These are phyloP conservation scores for Sclerodermus sp. DNA, from an alignment of 2,888 invertebrate genomes.

Conservation along the genomic window DNA sequence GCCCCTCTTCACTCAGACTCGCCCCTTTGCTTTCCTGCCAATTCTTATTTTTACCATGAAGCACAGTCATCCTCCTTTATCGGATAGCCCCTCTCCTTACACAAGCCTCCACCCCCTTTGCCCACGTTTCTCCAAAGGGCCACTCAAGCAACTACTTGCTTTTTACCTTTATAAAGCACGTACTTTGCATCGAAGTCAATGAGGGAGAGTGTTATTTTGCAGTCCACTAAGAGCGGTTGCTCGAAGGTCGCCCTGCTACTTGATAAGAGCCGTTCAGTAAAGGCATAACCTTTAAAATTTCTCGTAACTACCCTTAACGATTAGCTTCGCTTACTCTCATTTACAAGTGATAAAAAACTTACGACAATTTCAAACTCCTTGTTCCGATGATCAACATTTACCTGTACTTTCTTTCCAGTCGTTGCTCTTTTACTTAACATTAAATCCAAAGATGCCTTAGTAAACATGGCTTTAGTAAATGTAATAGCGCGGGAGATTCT, in stretches of 20 bases:
- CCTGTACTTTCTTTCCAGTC: not conserved
- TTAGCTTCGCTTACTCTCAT: conserved; percentile 18
- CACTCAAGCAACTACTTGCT: no score
- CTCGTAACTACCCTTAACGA: conserved; percentile 19
- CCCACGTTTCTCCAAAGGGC: not conserved
- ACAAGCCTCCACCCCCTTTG: no score
- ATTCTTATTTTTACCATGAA: not conserved
- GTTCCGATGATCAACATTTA: not conserved
- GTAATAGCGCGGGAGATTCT: no score
- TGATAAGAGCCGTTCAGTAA: conserved; percentile 15
- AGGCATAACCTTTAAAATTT: conserved; percentile 21
- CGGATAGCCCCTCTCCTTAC: no score
- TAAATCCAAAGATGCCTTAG: not conserved
- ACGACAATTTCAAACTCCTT: conserved; percentile 3
- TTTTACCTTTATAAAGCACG: no score
- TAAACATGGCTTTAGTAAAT: no score
- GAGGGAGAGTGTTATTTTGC: conserved; percentile 14
- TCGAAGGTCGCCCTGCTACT: conserved; percentile 4
- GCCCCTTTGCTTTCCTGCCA: no score
- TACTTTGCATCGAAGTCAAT: no score
- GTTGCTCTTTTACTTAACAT: not conserved
- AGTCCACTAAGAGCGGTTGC: conserved; percentile 8
- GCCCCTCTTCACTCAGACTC: no score
- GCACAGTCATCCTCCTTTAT: no score
- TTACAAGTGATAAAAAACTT: conserved; percentile 9